Base-by-base conservation (phyloP, 2,888 invertebrate species). In the Cremastobaeus sp. region DNA sequence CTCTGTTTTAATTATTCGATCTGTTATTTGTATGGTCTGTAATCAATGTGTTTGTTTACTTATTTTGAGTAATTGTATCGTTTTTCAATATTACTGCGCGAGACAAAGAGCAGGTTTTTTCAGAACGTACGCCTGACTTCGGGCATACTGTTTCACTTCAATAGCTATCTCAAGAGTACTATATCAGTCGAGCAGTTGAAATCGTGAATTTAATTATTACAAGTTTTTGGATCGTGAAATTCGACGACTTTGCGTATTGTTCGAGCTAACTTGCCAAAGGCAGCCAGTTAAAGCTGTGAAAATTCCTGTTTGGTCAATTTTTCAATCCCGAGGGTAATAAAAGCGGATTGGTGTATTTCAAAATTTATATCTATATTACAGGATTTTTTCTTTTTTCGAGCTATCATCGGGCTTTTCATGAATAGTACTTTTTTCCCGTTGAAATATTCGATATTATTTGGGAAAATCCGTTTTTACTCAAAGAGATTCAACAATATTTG, bases 21-120 rank as follows among this genome's bases (percentile, higher is more conserved):
- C 64, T 71, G 62, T 75, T 71, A 55, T 50, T 66, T 70, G 60
- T 75, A 60, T 62, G 66, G 74, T 52, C 62, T 75, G 70, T 62
- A 66, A 75, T 71, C 71, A 68, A 43, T 71, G 69, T 65, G 62
- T 68, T 71, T 39, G 71, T 62, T 75, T 47, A 75, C 52, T 64
- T n/a, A 52, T 75, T 64, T 66, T 59, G 21, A 66, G 39, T 50
- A 62, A 75, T 59, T 45, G 35, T 39, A 60, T 66, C 62, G 59
- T 60, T 60, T 70, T 48, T 57, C 48, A 59, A 64, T 54, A 69
- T 57, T 30, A 17, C 21, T 17, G 32, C 18, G 47, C 14, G 34
- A 34, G 30, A 43, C 28, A 50, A 41, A 37, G 25, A 28, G 8
- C 34, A 43, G 8, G 34, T 34, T 50, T 18, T 34, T 50, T 28